Evolutionary conservation across 1,140 invertebrate genomes (phyloP).

Genomic region (Halotydeus destructor): DNA sequence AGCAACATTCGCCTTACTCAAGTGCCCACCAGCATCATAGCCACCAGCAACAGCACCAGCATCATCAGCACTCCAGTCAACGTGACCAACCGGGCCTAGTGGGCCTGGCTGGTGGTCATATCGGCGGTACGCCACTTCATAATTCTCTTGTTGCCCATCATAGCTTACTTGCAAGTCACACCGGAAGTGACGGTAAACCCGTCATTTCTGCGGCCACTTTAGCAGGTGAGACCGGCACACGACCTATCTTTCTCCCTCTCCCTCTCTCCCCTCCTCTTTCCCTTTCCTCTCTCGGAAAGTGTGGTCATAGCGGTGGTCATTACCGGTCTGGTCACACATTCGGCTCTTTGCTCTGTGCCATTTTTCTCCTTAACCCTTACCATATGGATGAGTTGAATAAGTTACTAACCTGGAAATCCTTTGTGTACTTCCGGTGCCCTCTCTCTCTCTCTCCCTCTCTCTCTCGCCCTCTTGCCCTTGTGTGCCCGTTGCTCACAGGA

Average conservation of each 20-base stretch:
- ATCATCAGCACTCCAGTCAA: conserved; percentile 1
- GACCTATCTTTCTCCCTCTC: neutral
- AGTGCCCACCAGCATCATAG: neutral
- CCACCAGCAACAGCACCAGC: neutral
- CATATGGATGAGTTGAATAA: neutral
- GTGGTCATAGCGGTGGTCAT: too few relatives aligned
- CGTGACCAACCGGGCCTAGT: too few relatives aligned
- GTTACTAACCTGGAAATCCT: neutral
- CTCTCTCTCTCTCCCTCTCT: neutral
- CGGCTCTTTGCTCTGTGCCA: too few relatives aligned
- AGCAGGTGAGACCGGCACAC: conserved; percentile 28
- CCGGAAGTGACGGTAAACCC: conserved; percentile 38
- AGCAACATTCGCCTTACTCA: neutral
- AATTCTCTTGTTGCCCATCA: neutral
- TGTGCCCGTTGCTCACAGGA: too few relatives aligned
- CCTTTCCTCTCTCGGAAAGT: conserved; percentile 2
- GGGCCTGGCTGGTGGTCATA: neutral
- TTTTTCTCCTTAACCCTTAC: neutral
- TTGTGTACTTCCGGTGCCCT: neutral
- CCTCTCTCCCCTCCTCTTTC: neutral
- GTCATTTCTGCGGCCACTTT: conserved; percentile 47
- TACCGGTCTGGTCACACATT: too few relatives aligned
- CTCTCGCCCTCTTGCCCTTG: too few relatives aligned
- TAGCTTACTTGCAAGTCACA: neutral
- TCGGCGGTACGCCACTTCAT: neutral